Evolutionary conservation across 2,113 vertebrate genomes (phyloP).

Genomic region (Campylorhamphus procurvoides): DNA sequence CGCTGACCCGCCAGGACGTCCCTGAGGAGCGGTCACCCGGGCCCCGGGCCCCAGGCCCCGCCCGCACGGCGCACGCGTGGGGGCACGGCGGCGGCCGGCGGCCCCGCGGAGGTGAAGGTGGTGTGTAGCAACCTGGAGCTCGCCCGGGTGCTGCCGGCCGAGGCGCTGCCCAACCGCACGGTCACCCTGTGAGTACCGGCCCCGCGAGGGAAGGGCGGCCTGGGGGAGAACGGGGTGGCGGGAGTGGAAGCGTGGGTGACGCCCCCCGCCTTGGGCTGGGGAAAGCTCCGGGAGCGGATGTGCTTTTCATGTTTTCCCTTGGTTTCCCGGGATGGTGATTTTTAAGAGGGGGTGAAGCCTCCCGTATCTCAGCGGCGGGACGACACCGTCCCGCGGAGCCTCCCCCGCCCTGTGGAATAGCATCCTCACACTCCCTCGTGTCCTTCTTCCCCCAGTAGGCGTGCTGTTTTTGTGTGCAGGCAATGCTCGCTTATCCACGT

Average conservation of each 20-base stretch:
- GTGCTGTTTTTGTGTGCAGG: background rate
- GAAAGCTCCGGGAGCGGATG: background rate
- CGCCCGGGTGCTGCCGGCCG: slow-evolving; percentile 81
- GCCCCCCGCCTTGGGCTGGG: background rate
- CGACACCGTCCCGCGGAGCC: background rate
- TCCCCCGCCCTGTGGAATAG: background rate
- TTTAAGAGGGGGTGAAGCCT: background rate
- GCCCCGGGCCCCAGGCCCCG: no score
- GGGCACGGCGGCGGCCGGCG: slow-evolving; percentile 35
- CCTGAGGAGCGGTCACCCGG: no score
- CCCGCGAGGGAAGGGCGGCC: background rate
- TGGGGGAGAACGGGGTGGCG: background rate
- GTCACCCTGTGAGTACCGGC: slow-evolving; percentile 90
- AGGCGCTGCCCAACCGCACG: slow-evolving; percentile 88
- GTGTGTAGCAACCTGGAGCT: slow-evolving; percentile 92
- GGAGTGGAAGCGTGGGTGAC: background rate
- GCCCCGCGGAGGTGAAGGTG: slow-evolving; percentile 78
- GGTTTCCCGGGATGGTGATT: background rate
- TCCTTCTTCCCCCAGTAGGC: background rate
- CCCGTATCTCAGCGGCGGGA: background rate
- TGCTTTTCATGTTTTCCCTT: background rate
- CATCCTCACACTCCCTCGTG: background rate
- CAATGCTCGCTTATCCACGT: background rate
- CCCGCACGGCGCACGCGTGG: no score
- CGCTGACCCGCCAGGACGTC: no score